Base-by-base conservation (phyloP, 2,888 invertebrate species). In the Watsonalla cultraria region DNA sequence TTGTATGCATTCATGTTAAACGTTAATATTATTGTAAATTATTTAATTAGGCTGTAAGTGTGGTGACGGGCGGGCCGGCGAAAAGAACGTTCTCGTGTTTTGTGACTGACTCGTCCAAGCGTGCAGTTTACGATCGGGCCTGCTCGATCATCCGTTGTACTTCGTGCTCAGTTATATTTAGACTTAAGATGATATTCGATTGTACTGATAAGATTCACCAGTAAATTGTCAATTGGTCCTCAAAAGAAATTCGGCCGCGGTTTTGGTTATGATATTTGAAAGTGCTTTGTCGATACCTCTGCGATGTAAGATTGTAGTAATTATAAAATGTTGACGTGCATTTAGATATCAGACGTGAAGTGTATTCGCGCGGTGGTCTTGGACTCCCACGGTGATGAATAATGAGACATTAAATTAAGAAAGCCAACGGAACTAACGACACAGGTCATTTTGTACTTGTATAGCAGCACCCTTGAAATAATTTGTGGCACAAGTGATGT, bases 111-210 rank as follows among this genome's bases (percentile, higher is more conserved):
- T 72, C 71, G 57, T 69, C 66, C 66, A 70, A 48, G 35, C 57
- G 45, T 57, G 57, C 57, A 74, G 67, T 68, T 66, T 60, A 61
- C 66, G 62, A 62, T 68, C 74, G 66, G 77, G 80, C 80, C 78
- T 79, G 74, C 78, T 71, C 71, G 64, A 68, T 67, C 76, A 72
- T 78, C 69, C 72, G 64, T 84, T 83, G 84, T 84, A 82, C 84
- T 87, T 85, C 82, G 80, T 85, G 87, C 89, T 89, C 89, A 88
- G 87, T 88, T 88, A 75, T 87, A 82, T 83, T 80, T 86, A 86
- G 85, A 80, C 67, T 73, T 81, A 79, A 78, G 73, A 67, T 58
- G 65, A 68, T 64, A 55, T 55, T 65, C 51, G 53, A 57, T 54
- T 55, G 47, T 56, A 54, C 46, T 52, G 56, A 53, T 56, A 42